Conservation (phyloP, 2,113 vertebrate species). For the Nothobranchius furzeri region DNA sequence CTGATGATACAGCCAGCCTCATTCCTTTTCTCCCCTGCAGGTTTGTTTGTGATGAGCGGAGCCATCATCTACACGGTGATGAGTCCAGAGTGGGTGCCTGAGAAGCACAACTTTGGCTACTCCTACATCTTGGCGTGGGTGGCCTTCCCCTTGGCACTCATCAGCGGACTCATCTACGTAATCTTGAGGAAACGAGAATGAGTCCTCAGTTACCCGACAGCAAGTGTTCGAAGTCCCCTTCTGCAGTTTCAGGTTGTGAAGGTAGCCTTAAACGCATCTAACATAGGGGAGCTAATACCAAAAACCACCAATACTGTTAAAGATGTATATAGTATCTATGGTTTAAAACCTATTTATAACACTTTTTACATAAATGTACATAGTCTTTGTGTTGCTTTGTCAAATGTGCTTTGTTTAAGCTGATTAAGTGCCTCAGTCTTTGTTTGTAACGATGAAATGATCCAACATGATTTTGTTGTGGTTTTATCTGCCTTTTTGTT, state of each 20-base stretch:
- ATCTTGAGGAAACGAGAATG: slow-evolving; percentile 96
- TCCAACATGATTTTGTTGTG: slow-evolving; percentile 66
- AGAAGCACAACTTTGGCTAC: slow-evolving; percentile 76
- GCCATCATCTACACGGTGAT: slow-evolving; percentile 94
- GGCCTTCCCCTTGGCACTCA: slow-evolving; percentile 90
- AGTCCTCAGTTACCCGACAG: slow-evolving; percentile 57
- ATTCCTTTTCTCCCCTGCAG: slow-evolving; percentile 67
- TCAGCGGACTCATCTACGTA: slow-evolving; percentile 93
- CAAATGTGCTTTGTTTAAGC: slow-evolving; percentile 78
- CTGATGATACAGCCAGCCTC: background rate
- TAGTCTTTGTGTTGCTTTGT: slow-evolving; percentile 96
- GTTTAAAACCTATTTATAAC: slow-evolving; percentile 99
- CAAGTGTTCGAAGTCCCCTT: slow-evolving; percentile 42
- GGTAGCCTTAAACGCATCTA: slow-evolving; percentile 31
- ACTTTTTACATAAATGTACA: slow-evolving; percentile 99
- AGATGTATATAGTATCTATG: slow-evolving; percentile 99
- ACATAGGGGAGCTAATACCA: slow-evolving; percentile 39
- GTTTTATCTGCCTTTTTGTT: slow-evolving; percentile 54
- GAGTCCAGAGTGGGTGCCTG: slow-evolving; percentile 83
- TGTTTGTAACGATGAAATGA: slow-evolving; percentile 76
- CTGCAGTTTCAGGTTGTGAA: slow-evolving; percentile 50
- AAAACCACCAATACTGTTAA: slow-evolving; percentile 85
- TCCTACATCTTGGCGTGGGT: slow-evolving; percentile 97
- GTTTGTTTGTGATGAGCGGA: slow-evolving; percentile 93
- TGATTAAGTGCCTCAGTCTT: slow-evolving; percentile 92